Base-by-base conservation (phyloP, 2,888 invertebrate genomes). In the Glaucopsyche alexis region DNA sequence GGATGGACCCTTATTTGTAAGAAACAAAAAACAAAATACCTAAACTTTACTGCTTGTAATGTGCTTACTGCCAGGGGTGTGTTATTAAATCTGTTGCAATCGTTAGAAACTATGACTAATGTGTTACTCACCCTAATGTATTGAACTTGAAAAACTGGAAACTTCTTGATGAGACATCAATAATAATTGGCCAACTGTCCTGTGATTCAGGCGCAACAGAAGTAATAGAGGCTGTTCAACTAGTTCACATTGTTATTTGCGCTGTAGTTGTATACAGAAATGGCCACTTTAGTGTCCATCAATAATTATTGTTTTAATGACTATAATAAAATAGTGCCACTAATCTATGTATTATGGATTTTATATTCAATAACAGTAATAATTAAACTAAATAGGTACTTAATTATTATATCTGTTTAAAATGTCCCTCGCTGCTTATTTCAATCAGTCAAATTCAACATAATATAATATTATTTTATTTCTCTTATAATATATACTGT, bases 81-180 rank as follows among this genome's bases (percentile, higher is more conserved):
- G 38, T 67, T 67, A 16, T 42, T 45, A 45, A 67, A 45, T 67
- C 67, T 67, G 42, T 67, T 67, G 67, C 45, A 67, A 67, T 67
- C 67, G 6, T 45, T 38, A 67, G 19, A 42, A 19, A 45, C 42
- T 45, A 45, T 67, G 67, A 67, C 67, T 67, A 45, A 67, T 67
- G 42, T 8, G 8, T 67, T 67, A 42, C 67, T 67, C 67, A 67
- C 67, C 42, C 67, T 45, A 16, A 45, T 67, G 16, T 67, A 11
- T 67, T 67, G 67, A 67, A 45, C 16, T 67, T 45, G 9, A 11
- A 40, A 16, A 42, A 67, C 66, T 42, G 40, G 66, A 42, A 67
- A 45, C 42, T 45, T 42, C 67, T 67, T 45, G 67, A 45, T 67
- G 67, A 67, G 16, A 67, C 67, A 67, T 67, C 42, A 67, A 13